phyloP scores from a whole-genome alignment of 2,797 vertebrate genomes.

The Florisuga fusca region DNA sequence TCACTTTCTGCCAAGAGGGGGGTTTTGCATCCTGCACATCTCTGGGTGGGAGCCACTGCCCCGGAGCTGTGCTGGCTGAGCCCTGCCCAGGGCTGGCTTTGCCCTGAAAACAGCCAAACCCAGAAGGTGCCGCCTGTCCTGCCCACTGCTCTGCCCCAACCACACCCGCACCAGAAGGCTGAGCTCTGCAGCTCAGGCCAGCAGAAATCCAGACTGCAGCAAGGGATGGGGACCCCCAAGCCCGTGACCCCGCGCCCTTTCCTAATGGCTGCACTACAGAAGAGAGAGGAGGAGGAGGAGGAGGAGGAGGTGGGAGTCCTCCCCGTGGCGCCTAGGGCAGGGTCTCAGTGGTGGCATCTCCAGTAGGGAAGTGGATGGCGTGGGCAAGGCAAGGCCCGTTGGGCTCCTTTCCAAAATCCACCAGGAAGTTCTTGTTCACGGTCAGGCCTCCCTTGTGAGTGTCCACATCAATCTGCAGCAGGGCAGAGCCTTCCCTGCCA shows the following conservation, averaged over 20 bases:
- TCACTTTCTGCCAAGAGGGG: background rate
- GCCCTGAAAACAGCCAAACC: background rate
- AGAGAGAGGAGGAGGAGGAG: background rate
- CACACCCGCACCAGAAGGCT: background rate
- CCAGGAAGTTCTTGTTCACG: constrained; percentile 89
- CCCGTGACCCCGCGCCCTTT: background rate
- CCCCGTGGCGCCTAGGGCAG: constrained; percentile 68
- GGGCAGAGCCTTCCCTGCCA: constrained; percentile 88
- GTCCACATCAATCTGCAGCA: constrained; percentile 92
- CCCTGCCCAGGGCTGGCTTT: background rate
- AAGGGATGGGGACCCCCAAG: background rate
- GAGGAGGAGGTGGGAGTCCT: background rate
- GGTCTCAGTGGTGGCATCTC: constrained; percentile 81
- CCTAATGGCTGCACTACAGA: background rate
- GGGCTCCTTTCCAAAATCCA: constrained; percentile 93
- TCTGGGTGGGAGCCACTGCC: background rate
- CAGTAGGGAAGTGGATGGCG: constrained; percentile 76
- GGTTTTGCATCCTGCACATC: too few relatives aligned
- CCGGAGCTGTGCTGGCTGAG: background rate
- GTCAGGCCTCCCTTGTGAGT: constrained; percentile 83
- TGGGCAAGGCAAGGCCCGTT: constrained; percentile 89
- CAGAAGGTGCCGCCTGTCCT: background rate
- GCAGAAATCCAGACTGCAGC: background rate
- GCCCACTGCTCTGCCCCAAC: background rate
- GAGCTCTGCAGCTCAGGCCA: background rate